A percentile compares a stretch with the other conserved stretches of the same genome.
These are phyloP conservation scores for Phyllotis vaccarum DNA, from an alignment of 2,797 vertebrate genomes.

Conservation along the genomic window DNA sequence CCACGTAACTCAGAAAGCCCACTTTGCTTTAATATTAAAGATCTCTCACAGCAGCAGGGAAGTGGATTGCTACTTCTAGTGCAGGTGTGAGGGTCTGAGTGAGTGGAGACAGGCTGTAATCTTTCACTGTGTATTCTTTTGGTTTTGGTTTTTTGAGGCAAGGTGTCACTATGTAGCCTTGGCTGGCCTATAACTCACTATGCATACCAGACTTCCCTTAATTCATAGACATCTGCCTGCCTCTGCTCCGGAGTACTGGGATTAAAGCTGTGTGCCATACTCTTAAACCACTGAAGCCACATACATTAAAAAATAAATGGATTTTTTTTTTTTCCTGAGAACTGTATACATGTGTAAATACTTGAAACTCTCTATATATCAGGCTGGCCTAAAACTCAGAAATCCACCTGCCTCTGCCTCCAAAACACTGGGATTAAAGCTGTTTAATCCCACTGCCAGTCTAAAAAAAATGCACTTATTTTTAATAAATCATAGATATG, in stretches of 20 bases:
- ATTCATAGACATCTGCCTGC: too few relatives aligned
- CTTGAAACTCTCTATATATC: not conserved
- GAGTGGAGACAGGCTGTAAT: not conserved
- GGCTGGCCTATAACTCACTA: too few relatives aligned
- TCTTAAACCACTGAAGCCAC: constrained; percentile 15
- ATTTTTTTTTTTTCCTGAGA: not conserved
- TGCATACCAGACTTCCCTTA: too few relatives aligned
- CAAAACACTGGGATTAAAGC: too few relatives aligned
- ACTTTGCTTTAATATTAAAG: not conserved
- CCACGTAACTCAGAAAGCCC: not conserved
- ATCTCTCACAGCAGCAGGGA: not conserved
- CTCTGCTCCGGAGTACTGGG: too few relatives aligned
- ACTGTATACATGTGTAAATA: not conserved
- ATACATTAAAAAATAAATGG: constrained; percentile 11
- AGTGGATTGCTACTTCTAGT: not conserved
- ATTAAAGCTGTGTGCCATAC: not conserved
- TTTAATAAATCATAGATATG: not conserved
- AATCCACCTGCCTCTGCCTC: too few relatives aligned
- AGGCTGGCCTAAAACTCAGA: too few relatives aligned
- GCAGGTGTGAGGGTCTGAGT: not conserved
- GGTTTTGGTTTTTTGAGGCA: too few relatives aligned
- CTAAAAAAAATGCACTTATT: not conserved
- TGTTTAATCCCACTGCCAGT: not conserved
- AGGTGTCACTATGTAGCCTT: not conserved
- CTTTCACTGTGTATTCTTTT: not conserved